These are phyloP conservation scores for Datnioides undecimradiatus DNA, from an alignment of 2,113 vertebrate species.

Conservation along the genomic window DNA sequence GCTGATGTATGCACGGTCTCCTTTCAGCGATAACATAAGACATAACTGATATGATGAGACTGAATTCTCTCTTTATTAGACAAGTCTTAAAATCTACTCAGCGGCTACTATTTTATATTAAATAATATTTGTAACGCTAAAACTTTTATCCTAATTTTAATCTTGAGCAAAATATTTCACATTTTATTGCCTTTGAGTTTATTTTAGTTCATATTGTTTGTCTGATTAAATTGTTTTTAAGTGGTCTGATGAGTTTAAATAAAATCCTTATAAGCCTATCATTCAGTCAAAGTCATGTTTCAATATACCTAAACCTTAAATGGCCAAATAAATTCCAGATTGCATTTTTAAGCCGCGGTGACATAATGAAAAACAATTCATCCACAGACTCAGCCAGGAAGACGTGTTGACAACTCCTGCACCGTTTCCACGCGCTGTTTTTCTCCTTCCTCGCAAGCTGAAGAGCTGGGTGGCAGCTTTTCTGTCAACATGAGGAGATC, in stretches of 20 bases:
- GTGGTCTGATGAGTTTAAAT: slow-evolving; percentile 47
- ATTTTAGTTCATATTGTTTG: too few species aligned
- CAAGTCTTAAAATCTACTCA: too few species aligned
- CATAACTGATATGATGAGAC: too few species aligned
- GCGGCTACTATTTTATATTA: too few species aligned
- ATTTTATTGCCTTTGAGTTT: too few species aligned
- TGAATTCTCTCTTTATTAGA: too few species aligned
- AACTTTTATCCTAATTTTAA: too few species aligned
- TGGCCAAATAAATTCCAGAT: slow-evolving; percentile 52
- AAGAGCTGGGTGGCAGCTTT: slow-evolving; percentile 36
- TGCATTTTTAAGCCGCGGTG: slow-evolving; percentile 31
- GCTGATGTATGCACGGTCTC: too few species aligned
- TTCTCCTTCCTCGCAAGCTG: slow-evolving; percentile 21
- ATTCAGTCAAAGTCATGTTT: slow-evolving; percentile 53
- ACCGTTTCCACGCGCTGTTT: slow-evolving; percentile 38
- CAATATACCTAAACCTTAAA: slow-evolving; percentile 43
- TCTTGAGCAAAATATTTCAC: too few species aligned
- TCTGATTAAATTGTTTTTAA: too few species aligned
- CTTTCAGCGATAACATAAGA: too few species aligned
- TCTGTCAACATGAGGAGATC: slow-evolving; percentile 46
- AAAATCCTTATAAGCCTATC: slow-evolving; percentile 35
- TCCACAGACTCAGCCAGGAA: slow-evolving; percentile 44
- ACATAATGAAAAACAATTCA: slow-evolving; percentile 64
- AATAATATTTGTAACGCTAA: too few species aligned
- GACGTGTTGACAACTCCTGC: slow-evolving; percentile 46